Percentiles rank a stretch among this genome's conserved stretches.
phyloP scores from a whole-genome alignment of 2,888 invertebrate genomes.

The Plebejus anna region DNA sequence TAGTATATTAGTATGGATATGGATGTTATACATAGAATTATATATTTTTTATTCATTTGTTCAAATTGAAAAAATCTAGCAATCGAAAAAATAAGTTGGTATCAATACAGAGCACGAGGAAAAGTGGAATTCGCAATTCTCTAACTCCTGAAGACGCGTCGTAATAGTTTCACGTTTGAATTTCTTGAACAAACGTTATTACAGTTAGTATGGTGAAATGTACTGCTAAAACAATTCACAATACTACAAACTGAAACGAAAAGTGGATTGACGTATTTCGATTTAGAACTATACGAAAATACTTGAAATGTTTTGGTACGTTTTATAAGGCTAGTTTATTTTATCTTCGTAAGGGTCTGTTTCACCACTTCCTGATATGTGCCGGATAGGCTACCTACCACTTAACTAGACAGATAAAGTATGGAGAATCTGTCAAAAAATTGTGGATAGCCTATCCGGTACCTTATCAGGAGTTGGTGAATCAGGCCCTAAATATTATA shows the following conservation, averaged over 20 bases:
- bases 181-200: constrained; percentile 74
- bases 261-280: constrained; percentile 54
- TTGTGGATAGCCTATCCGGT: too few species aligned
- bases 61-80: neutral
- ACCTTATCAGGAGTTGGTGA: too few species aligned
- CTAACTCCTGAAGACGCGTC: constrained; percentile 43
- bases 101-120: neutral
- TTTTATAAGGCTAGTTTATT: constrained; percentile 6
- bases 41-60: too few species aligned
- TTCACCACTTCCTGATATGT: too few species aligned
- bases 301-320: constrained; percentile 7
- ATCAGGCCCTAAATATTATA: neutral
- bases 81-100: neutral
- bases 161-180: constrained; percentile 72
- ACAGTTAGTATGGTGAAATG: constrained; percentile 66
- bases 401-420: too few species aligned
- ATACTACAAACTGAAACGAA: constrained; percentile 64
- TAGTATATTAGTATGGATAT: too few species aligned
- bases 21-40: too few species aligned
- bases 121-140: constrained; percentile 23
- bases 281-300: constrained; percentile 31
- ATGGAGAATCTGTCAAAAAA: too few species aligned
- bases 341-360: neutral
- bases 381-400: too few species aligned
- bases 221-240: constrained; percentile 70